Evolutionary conservation across 2,888 invertebrate species (phyloP).

Genomic region (Platycheirus rosarum): DNA sequence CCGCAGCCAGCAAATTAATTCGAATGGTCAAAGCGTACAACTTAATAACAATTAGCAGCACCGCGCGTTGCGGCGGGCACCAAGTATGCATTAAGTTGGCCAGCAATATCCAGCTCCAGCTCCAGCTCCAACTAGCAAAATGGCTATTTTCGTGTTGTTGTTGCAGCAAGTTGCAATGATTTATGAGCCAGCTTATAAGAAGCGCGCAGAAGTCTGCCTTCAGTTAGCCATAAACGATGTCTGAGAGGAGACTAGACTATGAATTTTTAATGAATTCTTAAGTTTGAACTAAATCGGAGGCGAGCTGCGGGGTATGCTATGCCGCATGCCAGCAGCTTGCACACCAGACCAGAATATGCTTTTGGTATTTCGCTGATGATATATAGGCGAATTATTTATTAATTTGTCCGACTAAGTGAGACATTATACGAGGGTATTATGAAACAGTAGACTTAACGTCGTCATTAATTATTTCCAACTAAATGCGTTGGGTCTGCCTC

Average conservation of each 20-base stretch:
- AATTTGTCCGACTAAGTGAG: slow-evolving; percentile 70
- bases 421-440: slow-evolving; percentile 64
- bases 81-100: background rate
- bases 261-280: slow-evolving; percentile 67
- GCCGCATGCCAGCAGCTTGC: background rate
- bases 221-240: slow-evolving; percentile 35
- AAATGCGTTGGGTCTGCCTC: too few species aligned
- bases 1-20: slow-evolving; percentile 65
- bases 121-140: slow-evolving; percentile 10
- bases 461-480: slow-evolving; percentile 61
- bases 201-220: slow-evolving; percentile 53
- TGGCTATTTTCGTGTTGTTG: slow-evolving; percentile 5
- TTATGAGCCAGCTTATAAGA: slow-evolving; percentile 61
- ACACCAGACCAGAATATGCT: slow-evolving; percentile 26
- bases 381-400: slow-evolving; percentile 70
- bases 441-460: slow-evolving; percentile 67
- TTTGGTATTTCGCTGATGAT: slow-evolving; percentile 58
- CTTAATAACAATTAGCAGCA: slow-evolving; percentile 70
- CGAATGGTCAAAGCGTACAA: slow-evolving; percentile 73
- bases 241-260: slow-evolving; percentile 54
- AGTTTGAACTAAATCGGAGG: slow-evolving; percentile 1
- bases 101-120: slow-evolving; percentile 41
- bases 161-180: slow-evolving; percentile 49
- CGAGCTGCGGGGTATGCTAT: slow-evolving; percentile 1
- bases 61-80: slow-evolving; percentile 1